Percentiles rank a stretch among this genome's conserved stretches.
phyloP scores from a whole-genome alignment of 2,113 vertebrate species.

The Amblyornis subalaris region DNA sequence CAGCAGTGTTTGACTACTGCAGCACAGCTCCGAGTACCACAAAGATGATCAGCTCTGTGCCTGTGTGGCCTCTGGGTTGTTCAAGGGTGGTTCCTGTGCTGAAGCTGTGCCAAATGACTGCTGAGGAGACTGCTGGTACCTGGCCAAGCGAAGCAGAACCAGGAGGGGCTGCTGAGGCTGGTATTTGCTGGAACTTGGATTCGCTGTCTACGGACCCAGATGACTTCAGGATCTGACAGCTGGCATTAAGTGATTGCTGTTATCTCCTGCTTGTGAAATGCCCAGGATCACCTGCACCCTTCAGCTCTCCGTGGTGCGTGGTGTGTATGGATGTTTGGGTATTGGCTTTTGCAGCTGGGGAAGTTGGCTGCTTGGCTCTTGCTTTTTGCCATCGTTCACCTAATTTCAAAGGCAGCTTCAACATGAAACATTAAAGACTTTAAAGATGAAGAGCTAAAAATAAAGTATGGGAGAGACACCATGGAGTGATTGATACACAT shows the following conservation, averaged over 20 bases:
- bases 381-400: background rate
- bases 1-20: background rate
- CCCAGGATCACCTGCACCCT: background rate
- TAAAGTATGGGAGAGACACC: background rate
- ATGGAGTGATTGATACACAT: background rate
- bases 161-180: background rate
- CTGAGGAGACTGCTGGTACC: background rate
- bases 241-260: background rate
- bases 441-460: background rate
- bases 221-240: background rate
- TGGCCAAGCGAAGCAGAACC: background rate
- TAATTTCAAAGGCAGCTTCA: background rate
- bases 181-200: background rate
- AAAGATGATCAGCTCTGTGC: background rate
- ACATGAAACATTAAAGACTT: background rate
- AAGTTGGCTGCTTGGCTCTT: background rate
- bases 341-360: background rate
- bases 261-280: background rate
- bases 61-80: background rate
- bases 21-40: background rate
- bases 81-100: conserved; percentile 48
- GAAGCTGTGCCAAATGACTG: background rate
- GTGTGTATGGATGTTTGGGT: background rate
- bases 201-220: background rate
- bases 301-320: background rate